A percentile compares a stretch with the other conserved stretches of the same genome.
phyloP scores from a whole-genome alignment of 2,888 invertebrate species.

The Liposcelis brunnea region DNA sequence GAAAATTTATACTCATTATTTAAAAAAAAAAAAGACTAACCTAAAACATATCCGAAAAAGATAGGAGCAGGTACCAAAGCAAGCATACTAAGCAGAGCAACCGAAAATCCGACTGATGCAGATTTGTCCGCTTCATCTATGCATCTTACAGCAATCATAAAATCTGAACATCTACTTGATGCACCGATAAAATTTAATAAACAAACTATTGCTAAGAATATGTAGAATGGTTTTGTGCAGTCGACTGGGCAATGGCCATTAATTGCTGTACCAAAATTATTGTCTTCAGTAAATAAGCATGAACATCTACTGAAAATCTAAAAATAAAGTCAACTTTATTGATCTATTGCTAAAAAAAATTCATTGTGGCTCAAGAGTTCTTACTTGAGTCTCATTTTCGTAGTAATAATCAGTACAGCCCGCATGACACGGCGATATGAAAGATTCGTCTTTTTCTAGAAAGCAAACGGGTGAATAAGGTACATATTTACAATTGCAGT shows the following conservation, averaged over 20 bases:
- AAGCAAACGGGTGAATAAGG: constrained; percentile 1
- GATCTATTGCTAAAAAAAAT: not conserved
- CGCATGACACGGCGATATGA: not conserved
- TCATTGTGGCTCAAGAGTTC: no score
- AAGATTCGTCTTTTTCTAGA: not conserved
- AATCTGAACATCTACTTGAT: constrained; percentile 33
- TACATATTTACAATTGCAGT: constrained; percentile 4
- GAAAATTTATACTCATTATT: no score
- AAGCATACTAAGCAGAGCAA: constrained; percentile 49
- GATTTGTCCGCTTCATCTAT: constrained; percentile 56
- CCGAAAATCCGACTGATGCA: constrained; percentile 49
- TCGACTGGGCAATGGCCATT: constrained; percentile 17
- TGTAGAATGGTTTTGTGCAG: constrained; percentile 16
- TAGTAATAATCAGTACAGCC: not conserved
- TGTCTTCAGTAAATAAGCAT: not conserved
- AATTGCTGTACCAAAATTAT: constrained; percentile 8
- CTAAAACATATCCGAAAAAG: constrained; percentile 53
- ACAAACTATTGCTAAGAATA: constrained; percentile 18
- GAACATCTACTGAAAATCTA: no score
- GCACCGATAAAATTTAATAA: constrained; percentile 17
- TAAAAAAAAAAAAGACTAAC: no score
- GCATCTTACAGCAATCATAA: constrained; percentile 43
- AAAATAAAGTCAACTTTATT: no score
- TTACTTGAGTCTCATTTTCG: not conserved
- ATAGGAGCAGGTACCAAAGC: constrained; percentile 63